Base-by-base conservation (phyloP, 1,140 invertebrate species). In the Trypoxylus dichotomus region DNA sequence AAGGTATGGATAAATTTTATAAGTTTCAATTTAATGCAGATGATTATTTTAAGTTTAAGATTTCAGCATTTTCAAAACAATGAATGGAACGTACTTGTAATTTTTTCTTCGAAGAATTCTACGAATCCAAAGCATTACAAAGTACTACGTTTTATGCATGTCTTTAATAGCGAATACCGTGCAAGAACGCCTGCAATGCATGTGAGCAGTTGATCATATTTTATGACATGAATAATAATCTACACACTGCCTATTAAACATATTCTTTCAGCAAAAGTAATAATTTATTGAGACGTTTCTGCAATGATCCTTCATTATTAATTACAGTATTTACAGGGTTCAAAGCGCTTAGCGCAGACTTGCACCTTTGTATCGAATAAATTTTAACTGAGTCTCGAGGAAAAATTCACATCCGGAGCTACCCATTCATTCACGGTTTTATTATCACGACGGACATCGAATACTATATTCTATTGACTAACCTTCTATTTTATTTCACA, bases 141-240 rank as follows among this genome's bases (percentile, higher is more conserved):
- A n/a, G 1, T 37, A 37, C 32, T 15, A 68, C 27, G 10, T 29
- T 29, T 21, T 68, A 29, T 27, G 24, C 27, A 68, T 68, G 19
- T 27, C 19, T 5, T 25, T 24, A 29, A 24, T 68, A 27, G 21
- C 21, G 24, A 25, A 68, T 13, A 8, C 11, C 24, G 11, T 8
- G 25, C 21, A 68, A 68, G 60, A 68, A 13, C 60, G 60, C 60
- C 11, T 13, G 21, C 60, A 25, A 68, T 24, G 10, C 60, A 10
- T 24, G 27, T n/a, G 24, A 68, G 24, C 60, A 27, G 21, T 68
- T 68, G 60, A 68, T 68, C 60, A 68, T 68, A 27, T 68, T 21
- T 68, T 68, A 68, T n/a, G 60, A 58, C 60, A 68, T 68, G 24
- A 24, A 68, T 68, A 58, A 58, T 58, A 58, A 58, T 58, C 47